Percentiles rank a stretch among this genome's conserved stretches.
These are phyloP conservation scores for Micrasema minimum DNA, from an alignment of 1,140 invertebrate species.

Conservation along the genomic window DNA sequence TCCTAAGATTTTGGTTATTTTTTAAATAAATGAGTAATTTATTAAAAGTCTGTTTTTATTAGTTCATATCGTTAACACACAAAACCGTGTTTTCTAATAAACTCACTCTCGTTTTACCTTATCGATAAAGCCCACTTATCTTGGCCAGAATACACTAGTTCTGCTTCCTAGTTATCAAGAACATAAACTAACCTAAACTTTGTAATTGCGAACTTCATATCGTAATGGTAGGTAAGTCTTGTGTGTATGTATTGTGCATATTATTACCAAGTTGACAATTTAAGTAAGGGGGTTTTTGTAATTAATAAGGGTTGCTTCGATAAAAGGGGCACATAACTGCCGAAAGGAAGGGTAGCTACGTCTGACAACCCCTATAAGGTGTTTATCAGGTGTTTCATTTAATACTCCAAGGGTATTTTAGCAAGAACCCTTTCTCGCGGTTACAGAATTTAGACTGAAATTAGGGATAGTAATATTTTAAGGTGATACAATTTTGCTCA, in stretches of 20 bases:
- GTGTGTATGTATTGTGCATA: neutral
- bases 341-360: neutral
- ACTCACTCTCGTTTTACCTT: no score
- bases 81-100: no score
- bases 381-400: constrained; percentile 52
- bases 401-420: no score
- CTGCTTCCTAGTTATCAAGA: no score
- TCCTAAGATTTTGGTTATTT: no score
- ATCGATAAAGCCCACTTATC: no score
- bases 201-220: neutral
- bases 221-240: neutral
- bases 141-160: no score
- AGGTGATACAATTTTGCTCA: neutral
- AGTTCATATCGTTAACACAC: no score
- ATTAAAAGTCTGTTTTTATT: no score
- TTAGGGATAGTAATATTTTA: neutral
- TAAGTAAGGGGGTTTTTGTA: neutral
- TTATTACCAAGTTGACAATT: neutral
- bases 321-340: constrained; percentile 1
- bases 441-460: neutral
- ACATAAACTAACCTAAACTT: neutral
- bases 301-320: constrained; percentile 2
- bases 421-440: neutral
- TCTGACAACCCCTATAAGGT: constrained; percentile 22
- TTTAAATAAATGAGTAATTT: no score